These are phyloP conservation scores for Callopanchax toddi DNA, from an alignment of 2,113 vertebrate species.

Conservation along the genomic window DNA sequence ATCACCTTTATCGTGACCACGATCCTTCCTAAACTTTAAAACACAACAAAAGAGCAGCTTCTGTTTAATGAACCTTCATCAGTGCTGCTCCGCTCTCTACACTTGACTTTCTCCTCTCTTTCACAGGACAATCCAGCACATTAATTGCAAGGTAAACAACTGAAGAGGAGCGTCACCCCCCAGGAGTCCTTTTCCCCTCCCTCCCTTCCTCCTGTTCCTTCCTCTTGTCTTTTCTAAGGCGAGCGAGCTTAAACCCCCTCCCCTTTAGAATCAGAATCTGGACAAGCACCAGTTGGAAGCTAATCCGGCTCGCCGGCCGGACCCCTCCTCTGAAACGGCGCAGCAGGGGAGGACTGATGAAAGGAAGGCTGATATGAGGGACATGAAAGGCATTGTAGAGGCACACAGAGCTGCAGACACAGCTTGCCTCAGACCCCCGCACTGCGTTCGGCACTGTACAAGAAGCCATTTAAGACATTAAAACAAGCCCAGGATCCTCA, in stretches of 20 bases:
- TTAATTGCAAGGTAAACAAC: conserved; percentile 76
- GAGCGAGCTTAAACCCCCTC: conserved; percentile 63
- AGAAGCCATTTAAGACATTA: conserved; percentile 65
- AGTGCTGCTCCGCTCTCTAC: conserved; percentile 26
- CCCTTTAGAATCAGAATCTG: conserved; percentile 70
- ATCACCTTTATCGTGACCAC: conserved; percentile 32
- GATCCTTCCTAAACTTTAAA: conserved; percentile 38
- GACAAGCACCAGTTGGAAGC: conserved; percentile 78
- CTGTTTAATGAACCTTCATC: conserved; percentile 38
- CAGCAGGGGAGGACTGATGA: conserved; percentile 74
- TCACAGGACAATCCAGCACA: conserved; percentile 50
- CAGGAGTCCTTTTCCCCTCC: conserved; percentile 42
- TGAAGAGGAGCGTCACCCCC: conserved; percentile 57
- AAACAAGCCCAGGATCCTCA: conserved; percentile 36
- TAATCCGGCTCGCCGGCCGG: conserved; percentile 73
- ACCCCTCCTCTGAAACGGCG: conserved; percentile 71
- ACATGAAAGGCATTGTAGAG: conserved; percentile 72
- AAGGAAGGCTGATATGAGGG: conserved; percentile 71
- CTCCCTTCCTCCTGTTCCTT: conserved; percentile 46
- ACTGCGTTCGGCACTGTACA: conserved; percentile 60
- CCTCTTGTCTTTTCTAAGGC: conserved; percentile 57
- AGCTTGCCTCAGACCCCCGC: conserved; percentile 60
- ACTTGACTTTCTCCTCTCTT: conserved; percentile 65
- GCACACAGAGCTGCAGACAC: conserved; percentile 63
- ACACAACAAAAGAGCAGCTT: conserved; percentile 27